Evolutionary conservation across 2,797 vertebrate species (phyloP).

Genomic region (Oophaga sylvatica): DNA sequence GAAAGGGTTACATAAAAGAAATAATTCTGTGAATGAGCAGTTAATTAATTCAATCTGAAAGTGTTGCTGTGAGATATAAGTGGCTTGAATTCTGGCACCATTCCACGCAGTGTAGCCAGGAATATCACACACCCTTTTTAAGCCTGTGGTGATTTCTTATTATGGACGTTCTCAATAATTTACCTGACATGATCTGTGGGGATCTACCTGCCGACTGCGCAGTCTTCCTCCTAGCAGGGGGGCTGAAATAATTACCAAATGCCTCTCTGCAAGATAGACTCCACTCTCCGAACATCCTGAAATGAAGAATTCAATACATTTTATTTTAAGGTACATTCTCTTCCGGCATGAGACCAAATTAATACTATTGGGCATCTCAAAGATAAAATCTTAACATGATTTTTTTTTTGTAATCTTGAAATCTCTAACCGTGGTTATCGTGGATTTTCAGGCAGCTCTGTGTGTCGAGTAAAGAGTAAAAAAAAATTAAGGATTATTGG

Average conservation of each 20-base stretch:
- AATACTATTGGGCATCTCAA: not conserved
- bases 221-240: conserved; percentile 32
- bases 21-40: conserved; percentile 30
- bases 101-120: conserved; percentile 50
- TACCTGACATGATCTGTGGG: conserved; percentile 30
- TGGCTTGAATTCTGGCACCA: conserved; percentile 20
- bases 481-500: not conserved
- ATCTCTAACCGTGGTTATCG: not conserved
- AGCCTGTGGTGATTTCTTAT: conserved; percentile 45
- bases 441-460: not conserved
- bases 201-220: conserved; percentile 44
- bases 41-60: conserved; percentile 29
- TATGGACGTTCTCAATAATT: conserved; percentile 49
- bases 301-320: not conserved
- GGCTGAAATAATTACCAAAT: conserved; percentile 16
- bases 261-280: not conserved
- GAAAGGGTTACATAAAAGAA: conserved; percentile 21
- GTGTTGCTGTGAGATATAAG: conserved; percentile 19
- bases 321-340: not conserved
- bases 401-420: not conserved
- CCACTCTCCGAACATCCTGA: not conserved
- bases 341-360: not conserved
- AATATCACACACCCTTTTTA: conserved; percentile 43
- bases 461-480: not conserved
- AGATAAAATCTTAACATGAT: not conserved